phyloP scores from a whole-genome alignment of 1,140 invertebrate genomes.

The Drosophila sproati region DNA sequence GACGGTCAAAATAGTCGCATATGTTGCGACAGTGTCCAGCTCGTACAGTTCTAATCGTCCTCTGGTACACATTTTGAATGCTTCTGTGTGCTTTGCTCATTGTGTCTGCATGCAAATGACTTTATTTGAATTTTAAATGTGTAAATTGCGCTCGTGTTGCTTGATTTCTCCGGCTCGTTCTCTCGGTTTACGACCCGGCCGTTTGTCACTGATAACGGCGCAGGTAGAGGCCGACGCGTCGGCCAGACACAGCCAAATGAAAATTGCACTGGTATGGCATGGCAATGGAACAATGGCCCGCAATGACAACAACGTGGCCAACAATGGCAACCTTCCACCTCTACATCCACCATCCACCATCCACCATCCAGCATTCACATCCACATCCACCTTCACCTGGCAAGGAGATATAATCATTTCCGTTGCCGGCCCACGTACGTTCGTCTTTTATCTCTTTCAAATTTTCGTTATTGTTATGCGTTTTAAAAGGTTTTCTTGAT shows the following conservation, averaged over 20 bases:
- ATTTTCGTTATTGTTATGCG: slow-evolving; percentile 82
- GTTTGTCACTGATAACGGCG: slow-evolving; percentile 80
- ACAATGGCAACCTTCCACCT: slow-evolving; percentile 49
- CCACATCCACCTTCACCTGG: slow-evolving; percentile 10
- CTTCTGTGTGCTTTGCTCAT: slow-evolving; percentile 45
- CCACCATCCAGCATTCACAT: neutral
- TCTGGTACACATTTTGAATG: neutral
- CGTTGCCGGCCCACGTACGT: slow-evolving; percentile 79
- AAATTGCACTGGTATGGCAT: slow-evolving; percentile 64
- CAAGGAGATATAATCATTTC: slow-evolving; percentile 80
- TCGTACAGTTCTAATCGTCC: neutral
- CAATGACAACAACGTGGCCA: slow-evolving; percentile 64
- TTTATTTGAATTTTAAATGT: slow-evolving; percentile 83
- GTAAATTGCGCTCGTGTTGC: slow-evolving; percentile 73
- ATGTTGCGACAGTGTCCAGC: slow-evolving; percentile 65
- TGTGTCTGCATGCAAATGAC: slow-evolving; percentile 81
- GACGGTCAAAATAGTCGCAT: slow-evolving; percentile 57
- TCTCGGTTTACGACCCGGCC: slow-evolving; percentile 53
- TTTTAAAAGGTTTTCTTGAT: slow-evolving; percentile 79
- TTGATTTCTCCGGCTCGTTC: slow-evolving; percentile 46
- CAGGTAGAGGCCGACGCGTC: slow-evolving; percentile 53
- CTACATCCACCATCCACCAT: neutral
- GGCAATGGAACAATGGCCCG: slow-evolving; percentile 66
- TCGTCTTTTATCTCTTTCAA: slow-evolving; percentile 81
- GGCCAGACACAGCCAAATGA: slow-evolving; percentile 54